Evolutionary conservation across 2,797 vertebrate genomes (phyloP), one percentile per base, ranked within the genome.

Genomic region (Tenualosa thibaudeaui): DNA sequence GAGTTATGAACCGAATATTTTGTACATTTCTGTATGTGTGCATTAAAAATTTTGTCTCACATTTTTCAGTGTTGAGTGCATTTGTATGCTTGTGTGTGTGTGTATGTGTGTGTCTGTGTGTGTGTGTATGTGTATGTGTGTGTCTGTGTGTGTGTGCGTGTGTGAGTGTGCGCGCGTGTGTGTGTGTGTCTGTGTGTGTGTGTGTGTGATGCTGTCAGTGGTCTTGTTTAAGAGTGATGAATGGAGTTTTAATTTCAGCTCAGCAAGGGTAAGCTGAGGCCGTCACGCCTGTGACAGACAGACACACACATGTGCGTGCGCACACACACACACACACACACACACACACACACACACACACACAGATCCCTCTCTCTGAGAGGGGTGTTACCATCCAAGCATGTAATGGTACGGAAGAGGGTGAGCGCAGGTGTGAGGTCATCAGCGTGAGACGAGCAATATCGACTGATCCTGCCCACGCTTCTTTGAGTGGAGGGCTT

Each of bases 341-440:
- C 56, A 60, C 56, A 60, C 56, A n/a, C 56, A n/a, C 56, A n/a
- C 56, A n/a, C 56, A n/a, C 56, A 60, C 6, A 10, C 54, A 22
- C 54, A 58, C 54, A 71, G 65, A 71, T n/a, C n/a, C n/a, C n/a
- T n/a, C n/a, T 17, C 68, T 75, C 68, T 75, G 68, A 37, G 5
- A 75, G 68, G 37, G 17, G 37, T 54, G 13, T 56, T 54, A 78
- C 40, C 51, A 86, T 81, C 65, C 62, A 43, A 86, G 78, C 53
- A 58, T 86, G 40, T 82, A 86, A 81, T 85, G 85, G 81, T 85
- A 50, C 75, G 82, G 65, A 88, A 88, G 83, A 81, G 54, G 12
- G 62, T 12, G 53, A 86, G 68, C 50, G 12, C n/a, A 86, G 58
- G 82, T 82, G 85, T 82, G 84, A 82, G 60, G 81, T 56, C 62